Evolutionary conservation across 2,797 vertebrate species (phyloP), one percentile per base, ranked within the genome.

Genomic region (Crocidura indochinensis): DNA sequence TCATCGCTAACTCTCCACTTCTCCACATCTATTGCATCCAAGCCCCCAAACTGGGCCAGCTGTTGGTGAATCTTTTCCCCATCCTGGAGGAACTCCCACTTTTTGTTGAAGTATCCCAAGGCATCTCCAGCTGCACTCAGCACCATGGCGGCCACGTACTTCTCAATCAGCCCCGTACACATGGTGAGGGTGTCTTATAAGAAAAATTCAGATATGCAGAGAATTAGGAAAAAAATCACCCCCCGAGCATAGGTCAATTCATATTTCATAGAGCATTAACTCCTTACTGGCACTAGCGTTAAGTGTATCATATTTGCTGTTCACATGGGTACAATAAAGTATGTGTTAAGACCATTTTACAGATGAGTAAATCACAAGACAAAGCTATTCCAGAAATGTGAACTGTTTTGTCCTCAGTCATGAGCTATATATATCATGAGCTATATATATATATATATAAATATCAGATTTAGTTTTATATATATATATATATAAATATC

Each of bases 1-100:
- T 98, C 98, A 19, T 98, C 98, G 0, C 98, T 98, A 87, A 98
- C 98, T 19, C 60, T 97, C 98, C 98, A 98, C 0, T 75, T 76
- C 1, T 64, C 85, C 71, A 97, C 96, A 4, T 97, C 91, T 20
- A 98, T 46, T 62, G 97, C 96, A 10, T 88, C 75, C 11, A 98
- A 67, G 12, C 98, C 98, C 0, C 98, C 98, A 94, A 96, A 96
- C 85, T 95, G 8, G 0, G 94, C 96, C 95, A 98, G 79, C 90
- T 98, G 94, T n/a, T 7, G 77, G 93, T 98, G 98, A 93, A 98
- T 98, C 71, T 82, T 73, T 20, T 93, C 65, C 14, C 98, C 98
- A 0, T 93, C 85, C 8, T 0, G 3, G 49, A 97, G 76, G 89
- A 98, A 98, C 87, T 98, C 98, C 98, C 98, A 98, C 1, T 47